phyloP scores from a whole-genome alignment of 2,888 invertebrate species.

The Taenaris catops region DNA sequence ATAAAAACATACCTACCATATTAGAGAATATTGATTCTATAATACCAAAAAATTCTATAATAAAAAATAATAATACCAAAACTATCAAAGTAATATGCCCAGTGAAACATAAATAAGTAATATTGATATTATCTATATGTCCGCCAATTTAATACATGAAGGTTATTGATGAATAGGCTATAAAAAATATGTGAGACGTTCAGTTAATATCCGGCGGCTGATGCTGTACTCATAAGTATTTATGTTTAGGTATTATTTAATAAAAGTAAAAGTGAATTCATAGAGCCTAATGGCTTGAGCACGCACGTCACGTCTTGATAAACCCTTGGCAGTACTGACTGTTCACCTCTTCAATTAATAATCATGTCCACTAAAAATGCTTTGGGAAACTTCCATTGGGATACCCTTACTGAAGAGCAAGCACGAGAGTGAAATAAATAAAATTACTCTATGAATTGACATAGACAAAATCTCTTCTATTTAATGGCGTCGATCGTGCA shows the following conservation, averaged over 20 bases:
- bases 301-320: conserved; percentile 13
- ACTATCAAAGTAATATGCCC: conserved; percentile 13
- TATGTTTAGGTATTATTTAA: conserved; percentile 53
- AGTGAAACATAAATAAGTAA: conserved; percentile 39
- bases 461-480: no score
- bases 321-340: conserved; percentile 3
- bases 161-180: conserved; percentile 22
- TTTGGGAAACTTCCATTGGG: no score
- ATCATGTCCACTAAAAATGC: neutral
- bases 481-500: no score
- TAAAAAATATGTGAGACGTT: conserved; percentile 21
- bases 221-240: conserved; percentile 64
- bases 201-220: conserved; percentile 30
- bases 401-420: no score
- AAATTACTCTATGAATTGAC: no score
- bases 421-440: no score
- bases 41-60: neutral
- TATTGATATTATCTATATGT: conserved; percentile 39
- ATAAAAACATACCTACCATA: no score
- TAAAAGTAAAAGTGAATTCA: conserved; percentile 72
- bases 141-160: conserved; percentile 31
- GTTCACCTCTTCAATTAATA: conserved; percentile 2
- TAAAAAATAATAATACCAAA: conserved; percentile 23
- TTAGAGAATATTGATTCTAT: neutral
- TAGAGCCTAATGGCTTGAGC: conserved; percentile 39